A percentile compares a stretch with the other conserved stretches of the same genome.
Conservation (phyloP, 2,113 vertebrate genomes). For the Thalassarche chlororhynchos region DNA sequence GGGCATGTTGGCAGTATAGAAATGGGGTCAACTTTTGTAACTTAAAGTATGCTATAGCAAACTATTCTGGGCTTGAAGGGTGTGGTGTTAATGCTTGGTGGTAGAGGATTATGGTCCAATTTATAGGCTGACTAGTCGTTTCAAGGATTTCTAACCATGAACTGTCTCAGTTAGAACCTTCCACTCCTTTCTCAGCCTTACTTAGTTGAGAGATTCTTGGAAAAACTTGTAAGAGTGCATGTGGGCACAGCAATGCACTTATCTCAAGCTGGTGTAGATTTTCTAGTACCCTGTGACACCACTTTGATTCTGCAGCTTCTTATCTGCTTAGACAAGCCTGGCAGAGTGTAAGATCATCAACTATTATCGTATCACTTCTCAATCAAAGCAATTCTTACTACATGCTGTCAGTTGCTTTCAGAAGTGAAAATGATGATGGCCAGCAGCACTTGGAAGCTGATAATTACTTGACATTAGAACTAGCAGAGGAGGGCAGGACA, state of each 20-base stretch:
- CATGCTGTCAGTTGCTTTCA: neutral
- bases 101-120: neutral
- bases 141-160: neutral
- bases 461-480: neutral
- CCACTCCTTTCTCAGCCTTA: neutral
- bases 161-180: neutral
- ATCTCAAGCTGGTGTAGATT: neutral
- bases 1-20: neutral
- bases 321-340: neutral
- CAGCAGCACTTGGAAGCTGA: neutral
- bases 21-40: neutral
- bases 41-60: neutral
- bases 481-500: neutral
- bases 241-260: neutral
- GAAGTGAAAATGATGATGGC: neutral
- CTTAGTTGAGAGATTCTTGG: neutral
- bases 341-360: neutral
- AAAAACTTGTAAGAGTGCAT: neutral
- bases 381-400: neutral
- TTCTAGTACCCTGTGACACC: neutral
- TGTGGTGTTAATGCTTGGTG: neutral
- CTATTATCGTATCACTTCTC: neutral
- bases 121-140: neutral
- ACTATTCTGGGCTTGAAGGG: neutral
- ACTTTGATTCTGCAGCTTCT: neutral